Percentiles rank a stretch among this genome's conserved stretches.
Evolutionary conservation across 1,140 invertebrate species (phyloP).

Genomic region (Amyelois transitella): DNA sequence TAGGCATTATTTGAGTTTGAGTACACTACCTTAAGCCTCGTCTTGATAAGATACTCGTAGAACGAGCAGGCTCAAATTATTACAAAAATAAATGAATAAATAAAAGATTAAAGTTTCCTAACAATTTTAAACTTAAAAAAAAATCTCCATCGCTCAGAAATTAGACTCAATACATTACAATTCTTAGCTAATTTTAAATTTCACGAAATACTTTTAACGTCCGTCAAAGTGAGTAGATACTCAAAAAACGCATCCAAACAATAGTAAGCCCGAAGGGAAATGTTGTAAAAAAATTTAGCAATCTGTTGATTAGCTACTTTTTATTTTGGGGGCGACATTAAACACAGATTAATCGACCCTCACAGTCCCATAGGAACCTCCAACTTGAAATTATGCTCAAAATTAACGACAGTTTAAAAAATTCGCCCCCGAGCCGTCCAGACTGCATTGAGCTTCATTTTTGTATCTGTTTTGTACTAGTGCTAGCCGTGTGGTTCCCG

Average conservation of each 20-base stretch:
- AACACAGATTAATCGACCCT: constrained; percentile 64
- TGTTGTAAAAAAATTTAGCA: constrained; percentile 38
- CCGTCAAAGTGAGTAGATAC: background rate
- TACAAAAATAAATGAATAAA: too few species aligned
- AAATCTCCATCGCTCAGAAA: too few species aligned
- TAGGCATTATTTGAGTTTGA: too few species aligned
- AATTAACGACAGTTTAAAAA: constrained; percentile 67
- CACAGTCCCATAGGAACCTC: constrained; percentile 33
- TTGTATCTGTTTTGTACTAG: background rate
- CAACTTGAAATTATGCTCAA: constrained; percentile 34
- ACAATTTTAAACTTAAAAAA: too few species aligned
- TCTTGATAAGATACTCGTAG: too few species aligned
- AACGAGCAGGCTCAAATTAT: too few species aligned
- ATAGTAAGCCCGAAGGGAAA: background rate
- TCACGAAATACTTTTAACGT: background rate
- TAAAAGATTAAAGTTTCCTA: too few species aligned
- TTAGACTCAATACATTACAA: too few species aligned
- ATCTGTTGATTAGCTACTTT: constrained; percentile 69
- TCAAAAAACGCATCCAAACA: background rate
- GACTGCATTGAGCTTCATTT: constrained; percentile 3
- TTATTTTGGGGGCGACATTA: constrained; percentile 54
- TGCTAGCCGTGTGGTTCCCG: too few species aligned
- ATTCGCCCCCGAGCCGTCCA: constrained; percentile 36
- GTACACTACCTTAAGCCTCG: too few species aligned
- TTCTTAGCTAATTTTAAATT: background rate